Evolutionary conservation across 2,888 invertebrate genomes (phyloP).

Genomic region (Caenorhabditis japonica): DNA sequence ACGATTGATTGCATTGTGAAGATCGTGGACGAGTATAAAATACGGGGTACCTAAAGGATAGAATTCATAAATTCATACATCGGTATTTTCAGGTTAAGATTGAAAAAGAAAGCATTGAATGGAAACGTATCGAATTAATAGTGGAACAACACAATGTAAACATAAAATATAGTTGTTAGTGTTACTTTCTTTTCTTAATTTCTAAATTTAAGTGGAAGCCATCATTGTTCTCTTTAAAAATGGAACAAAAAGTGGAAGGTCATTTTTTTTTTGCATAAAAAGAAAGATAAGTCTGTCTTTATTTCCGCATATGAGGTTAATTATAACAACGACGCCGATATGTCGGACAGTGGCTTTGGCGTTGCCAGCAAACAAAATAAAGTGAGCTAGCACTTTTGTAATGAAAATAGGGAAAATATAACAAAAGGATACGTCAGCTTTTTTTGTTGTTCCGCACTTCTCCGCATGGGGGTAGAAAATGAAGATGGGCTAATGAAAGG

Average conservation of each 20-base stretch:
- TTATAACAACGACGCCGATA: slow-evolving; percentile 29
- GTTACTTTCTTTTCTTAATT: too few species aligned
- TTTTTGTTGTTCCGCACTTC: neutral
- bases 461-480: neutral
- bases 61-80: neutral
- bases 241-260: neutral
- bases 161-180: too few species aligned
- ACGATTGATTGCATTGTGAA: slow-evolving; percentile 24
- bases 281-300: slow-evolving; percentile 1
- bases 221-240: neutral
- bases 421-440: slow-evolving; percentile 1
- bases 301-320: slow-evolving; percentile 33
- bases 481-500: neutral
- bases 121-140: too few species aligned
- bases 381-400: slow-evolving; percentile 13
- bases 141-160: too few species aligned
- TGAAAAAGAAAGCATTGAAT: too few species aligned
- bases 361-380: neutral
- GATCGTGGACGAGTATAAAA: neutral
- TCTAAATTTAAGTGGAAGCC: too few species aligned
- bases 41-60: slow-evolving; percentile 24
- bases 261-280: neutral
- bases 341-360: slow-evolving; percentile 16
- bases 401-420: slow-evolving; percentile 2
- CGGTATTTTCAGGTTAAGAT: too few species aligned